phyloP scores from a whole-genome alignment of 37 sponge, comb jelly and placozoan species.

The Haliclona indistincta region DNA sequence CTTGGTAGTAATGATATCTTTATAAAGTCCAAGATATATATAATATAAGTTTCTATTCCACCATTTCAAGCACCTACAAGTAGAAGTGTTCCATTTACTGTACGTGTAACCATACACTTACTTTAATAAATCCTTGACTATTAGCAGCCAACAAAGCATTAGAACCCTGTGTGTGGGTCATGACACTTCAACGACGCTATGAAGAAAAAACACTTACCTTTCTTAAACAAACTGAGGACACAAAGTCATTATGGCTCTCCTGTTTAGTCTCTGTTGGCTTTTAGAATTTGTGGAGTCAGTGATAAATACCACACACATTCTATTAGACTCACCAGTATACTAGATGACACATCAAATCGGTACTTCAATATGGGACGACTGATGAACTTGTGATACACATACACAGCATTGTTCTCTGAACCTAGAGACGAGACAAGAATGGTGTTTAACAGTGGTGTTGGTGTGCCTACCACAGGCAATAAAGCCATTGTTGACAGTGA shows the following conservation, averaged over 20 bases:
- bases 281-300: not conserved
- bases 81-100: not conserved
- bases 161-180: conserved; percentile 12
- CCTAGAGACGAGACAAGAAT: conserved; percentile 48
- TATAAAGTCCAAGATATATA: no score
- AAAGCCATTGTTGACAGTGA: conserved; percentile 58
- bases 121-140: conserved; percentile 85
- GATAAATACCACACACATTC: not conserved
- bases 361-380: conserved; percentile 64
- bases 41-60: not conserved
- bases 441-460: not conserved
- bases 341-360: conserved; percentile 41
- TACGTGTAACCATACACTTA: conserved; percentile 2
- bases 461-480: conserved; percentile 80
- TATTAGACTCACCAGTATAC: conserved; percentile 60
- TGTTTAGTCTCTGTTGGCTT: not conserved
- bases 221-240: not conserved
- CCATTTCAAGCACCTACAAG: not conserved
- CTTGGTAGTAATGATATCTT: no score
- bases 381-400: conserved; percentile 68
- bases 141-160: conserved; percentile 75
- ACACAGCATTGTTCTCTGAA: conserved; percentile 82
- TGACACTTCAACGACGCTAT: not conserved
- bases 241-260: not conserved
- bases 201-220: not conserved